Conservation (phyloP, 2,888 invertebrate species). For the Euplexia lucipara region DNA sequence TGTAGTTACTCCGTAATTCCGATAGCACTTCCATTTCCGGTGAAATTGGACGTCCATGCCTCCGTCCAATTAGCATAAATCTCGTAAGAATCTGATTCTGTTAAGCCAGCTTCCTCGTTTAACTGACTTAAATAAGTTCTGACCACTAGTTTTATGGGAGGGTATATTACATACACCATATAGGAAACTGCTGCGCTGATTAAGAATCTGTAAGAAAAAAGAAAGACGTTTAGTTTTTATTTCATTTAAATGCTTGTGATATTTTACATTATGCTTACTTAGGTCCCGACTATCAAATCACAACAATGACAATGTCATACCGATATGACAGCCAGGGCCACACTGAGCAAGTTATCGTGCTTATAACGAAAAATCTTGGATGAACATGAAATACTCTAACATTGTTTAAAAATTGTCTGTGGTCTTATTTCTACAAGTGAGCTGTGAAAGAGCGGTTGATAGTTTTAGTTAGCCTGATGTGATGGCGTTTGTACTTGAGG, state of each 20-base stretch:
- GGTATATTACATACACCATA: slow-evolving; percentile 67
- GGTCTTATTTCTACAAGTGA: no score
- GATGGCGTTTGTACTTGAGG: no score
- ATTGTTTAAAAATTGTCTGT: no score
- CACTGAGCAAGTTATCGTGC: no score
- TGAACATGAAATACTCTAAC: no score
- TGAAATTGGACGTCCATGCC: slow-evolving; percentile 21
- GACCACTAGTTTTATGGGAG: slow-evolving; percentile 36
- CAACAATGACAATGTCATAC: no score
- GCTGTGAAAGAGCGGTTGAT: neutral
- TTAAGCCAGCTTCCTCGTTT: slow-evolving; percentile 7
- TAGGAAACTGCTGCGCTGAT: slow-evolving; percentile 69
- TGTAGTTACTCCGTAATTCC: slow-evolving; percentile 9
- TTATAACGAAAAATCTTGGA: no score
- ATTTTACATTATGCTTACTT: no score
- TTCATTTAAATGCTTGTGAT: neutral
- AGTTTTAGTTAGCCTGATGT: neutral
- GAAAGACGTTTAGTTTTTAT: neutral
- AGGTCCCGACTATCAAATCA: no score
- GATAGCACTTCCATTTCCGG: slow-evolving; percentile 2
- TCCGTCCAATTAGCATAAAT: slow-evolving; percentile 32
- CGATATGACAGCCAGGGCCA: no score
- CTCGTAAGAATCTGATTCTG: slow-evolving; percentile 23
- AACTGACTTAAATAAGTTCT: slow-evolving; percentile 16
- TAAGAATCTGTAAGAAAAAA: slow-evolving; percentile 69